Evolutionary conservation across 2,113 vertebrate genomes (phyloP).

Genomic region (Todiramphus saurophagus): DNA sequence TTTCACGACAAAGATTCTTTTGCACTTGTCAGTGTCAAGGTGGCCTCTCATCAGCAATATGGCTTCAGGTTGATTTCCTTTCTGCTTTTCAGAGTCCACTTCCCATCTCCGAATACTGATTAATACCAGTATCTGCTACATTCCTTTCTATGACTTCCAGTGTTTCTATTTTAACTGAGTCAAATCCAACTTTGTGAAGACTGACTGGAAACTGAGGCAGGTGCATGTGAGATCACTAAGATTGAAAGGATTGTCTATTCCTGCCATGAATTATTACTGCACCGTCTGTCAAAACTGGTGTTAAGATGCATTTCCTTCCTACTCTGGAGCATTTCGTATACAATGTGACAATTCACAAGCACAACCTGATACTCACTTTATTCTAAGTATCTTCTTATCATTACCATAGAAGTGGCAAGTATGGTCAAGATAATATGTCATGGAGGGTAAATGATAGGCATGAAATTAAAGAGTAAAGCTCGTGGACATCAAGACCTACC

Average conservation of each 20-base stretch:
- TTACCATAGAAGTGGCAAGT: background rate
- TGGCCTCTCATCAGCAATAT: constrained; percentile 44
- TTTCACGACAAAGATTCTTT: constrained; percentile 20
- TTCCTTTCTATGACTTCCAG: background rate
- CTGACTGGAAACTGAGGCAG: background rate
- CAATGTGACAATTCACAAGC: background rate
- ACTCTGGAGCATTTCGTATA: background rate
- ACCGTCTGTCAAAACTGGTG: background rate
- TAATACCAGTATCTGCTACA: background rate
- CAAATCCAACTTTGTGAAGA: background rate
- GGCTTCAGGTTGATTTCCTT: constrained; percentile 24
- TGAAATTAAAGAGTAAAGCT: background rate
- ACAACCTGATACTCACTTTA: background rate
- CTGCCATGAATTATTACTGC: background rate
- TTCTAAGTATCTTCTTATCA: background rate
- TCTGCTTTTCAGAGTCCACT: background rate
- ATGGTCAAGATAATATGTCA: background rate
- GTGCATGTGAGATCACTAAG: background rate
- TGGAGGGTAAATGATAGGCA: background rate
- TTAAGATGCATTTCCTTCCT: background rate
- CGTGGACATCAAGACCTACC: background rate
- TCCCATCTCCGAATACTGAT: constrained; percentile 40
- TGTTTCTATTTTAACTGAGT: background rate
- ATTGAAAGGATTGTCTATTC: background rate
- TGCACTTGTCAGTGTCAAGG: constrained; percentile 55